These are phyloP conservation scores for Rotaria sp. DNA, from an alignment of 2,888 invertebrate genomes.

Conservation along the genomic window DNA sequence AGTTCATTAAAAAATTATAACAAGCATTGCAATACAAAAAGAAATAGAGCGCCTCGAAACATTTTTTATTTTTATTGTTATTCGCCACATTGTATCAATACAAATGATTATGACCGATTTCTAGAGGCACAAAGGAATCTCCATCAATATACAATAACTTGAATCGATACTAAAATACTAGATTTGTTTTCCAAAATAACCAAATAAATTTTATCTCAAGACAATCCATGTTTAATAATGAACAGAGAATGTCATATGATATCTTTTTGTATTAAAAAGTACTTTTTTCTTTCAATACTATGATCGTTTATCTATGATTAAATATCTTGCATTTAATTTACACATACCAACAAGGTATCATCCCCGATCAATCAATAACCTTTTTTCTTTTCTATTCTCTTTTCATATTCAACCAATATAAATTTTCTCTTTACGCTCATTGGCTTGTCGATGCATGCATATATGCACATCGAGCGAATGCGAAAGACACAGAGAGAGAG, in stretches of 20 bases:
- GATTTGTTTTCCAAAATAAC: neutral
- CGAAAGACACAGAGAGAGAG: neutral
- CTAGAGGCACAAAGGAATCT: neutral
- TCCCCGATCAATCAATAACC: neutral
- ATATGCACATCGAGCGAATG: neutral
- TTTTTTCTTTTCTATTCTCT: neutral
- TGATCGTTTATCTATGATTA: constrained; percentile 24
- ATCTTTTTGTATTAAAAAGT: neutral
- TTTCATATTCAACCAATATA: neutral
- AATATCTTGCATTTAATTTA: constrained; percentile 3
- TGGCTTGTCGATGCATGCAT: neutral
- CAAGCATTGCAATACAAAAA: neutral
- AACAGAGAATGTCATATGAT: neutral
- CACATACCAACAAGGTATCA: neutral
- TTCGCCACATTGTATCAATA: neutral
- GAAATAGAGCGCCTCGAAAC: neutral
- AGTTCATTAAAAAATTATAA: constrained; percentile 22
- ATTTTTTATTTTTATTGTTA: neutral
- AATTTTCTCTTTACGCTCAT: neutral
- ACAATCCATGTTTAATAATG: too few species aligned
- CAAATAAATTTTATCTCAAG: neutral
- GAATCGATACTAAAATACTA: neutral
- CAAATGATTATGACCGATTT: neutral
- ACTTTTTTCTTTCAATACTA: neutral
- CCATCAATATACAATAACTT: neutral